Percentiles rank a stretch among this genome's conserved stretches.
Conservation (phyloP, 2,113 vertebrate species). For the Hymenochirus boettgeri region DNA sequence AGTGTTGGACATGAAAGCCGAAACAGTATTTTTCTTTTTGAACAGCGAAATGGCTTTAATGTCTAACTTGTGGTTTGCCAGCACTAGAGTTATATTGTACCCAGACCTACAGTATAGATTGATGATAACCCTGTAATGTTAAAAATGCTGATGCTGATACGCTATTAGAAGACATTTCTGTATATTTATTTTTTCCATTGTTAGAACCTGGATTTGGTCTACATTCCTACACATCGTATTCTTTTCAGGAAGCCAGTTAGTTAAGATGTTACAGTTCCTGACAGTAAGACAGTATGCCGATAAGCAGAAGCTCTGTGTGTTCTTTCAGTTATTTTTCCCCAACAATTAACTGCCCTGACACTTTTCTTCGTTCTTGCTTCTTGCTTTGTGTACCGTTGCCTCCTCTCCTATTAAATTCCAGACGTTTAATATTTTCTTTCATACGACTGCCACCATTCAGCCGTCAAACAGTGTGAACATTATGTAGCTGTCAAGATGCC, state of each 20-base stretch:
- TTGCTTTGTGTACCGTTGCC: slow-evolving; percentile 56
- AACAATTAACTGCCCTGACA: slow-evolving; percentile 78
- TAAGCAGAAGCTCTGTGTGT: slow-evolving; percentile 47
- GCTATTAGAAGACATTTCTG: no score
- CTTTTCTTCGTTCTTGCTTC: slow-evolving; percentile 72
- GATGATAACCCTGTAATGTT: no score
- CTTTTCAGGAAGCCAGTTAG: slow-evolving; percentile 17
- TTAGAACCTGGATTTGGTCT: not conserved
- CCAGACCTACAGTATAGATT: no score
- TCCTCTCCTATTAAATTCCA: slow-evolving; percentile 71
- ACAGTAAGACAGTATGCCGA: slow-evolving; percentile 66
- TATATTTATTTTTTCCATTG: no score
- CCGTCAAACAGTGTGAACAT: slow-evolving; percentile 83
- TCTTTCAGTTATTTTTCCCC: slow-evolving; percentile 63
- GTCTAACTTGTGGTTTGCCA: no score
- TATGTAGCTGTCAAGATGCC: slow-evolving; percentile 95
- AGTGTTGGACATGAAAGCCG: no score
- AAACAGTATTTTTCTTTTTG: no score
- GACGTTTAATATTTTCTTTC: slow-evolving; percentile 81
- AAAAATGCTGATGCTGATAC: no score
- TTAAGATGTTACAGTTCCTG: slow-evolving; percentile 27
- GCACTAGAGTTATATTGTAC: no score
- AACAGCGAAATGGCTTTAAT: no score
- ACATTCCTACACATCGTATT: slow-evolving; percentile 9
- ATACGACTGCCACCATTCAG: slow-evolving; percentile 72